A percentile compares a stretch with the other conserved stretches of the same genome.
Evolutionary conservation across 1,140 invertebrate species (phyloP).

Genomic region (Diorhabda elongata): DNA sequence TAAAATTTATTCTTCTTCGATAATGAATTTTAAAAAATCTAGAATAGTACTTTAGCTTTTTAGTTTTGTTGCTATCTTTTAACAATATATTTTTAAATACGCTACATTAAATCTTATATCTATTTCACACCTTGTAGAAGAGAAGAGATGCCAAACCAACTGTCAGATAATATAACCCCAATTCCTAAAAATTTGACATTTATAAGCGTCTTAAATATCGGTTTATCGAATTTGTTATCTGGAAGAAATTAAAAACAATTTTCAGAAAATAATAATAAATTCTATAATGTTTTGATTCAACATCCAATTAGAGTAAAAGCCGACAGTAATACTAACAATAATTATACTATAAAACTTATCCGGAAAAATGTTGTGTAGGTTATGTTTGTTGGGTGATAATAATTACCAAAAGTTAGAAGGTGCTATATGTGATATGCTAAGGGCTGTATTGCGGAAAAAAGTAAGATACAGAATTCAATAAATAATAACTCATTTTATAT

Average conservation of each 20-base stretch:
- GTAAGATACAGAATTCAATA: neutral
- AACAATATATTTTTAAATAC: too few relatives aligned
- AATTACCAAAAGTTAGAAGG: neutral
- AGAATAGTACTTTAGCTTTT: too few relatives aligned
- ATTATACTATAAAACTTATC: neutral
- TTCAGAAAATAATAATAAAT: neutral
- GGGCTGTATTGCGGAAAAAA: neutral
- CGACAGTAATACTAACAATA: too few relatives aligned
- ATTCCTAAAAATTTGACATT: too few relatives aligned
- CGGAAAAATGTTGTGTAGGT: constrained; percentile 15
- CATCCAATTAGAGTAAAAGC: neutral
- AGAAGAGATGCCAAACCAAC: too few relatives aligned
- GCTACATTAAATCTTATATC: too few relatives aligned
- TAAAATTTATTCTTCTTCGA: too few relatives aligned
- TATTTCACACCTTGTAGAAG: too few relatives aligned
- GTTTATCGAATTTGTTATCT: neutral
- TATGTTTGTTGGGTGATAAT: constrained; percentile 9
- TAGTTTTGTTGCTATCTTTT: too few relatives aligned
- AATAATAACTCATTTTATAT: too few relatives aligned
- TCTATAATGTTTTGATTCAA: neutral
- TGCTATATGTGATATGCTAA: constrained; percentile 1
- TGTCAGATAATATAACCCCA: too few relatives aligned
- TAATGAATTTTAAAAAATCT: too few relatives aligned
- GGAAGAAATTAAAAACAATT: constrained; percentile 3
- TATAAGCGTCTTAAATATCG: neutral